Evolutionary conservation across 2,113 vertebrate species (phyloP).

Genomic region (Pundamilia nyererei): DNA sequence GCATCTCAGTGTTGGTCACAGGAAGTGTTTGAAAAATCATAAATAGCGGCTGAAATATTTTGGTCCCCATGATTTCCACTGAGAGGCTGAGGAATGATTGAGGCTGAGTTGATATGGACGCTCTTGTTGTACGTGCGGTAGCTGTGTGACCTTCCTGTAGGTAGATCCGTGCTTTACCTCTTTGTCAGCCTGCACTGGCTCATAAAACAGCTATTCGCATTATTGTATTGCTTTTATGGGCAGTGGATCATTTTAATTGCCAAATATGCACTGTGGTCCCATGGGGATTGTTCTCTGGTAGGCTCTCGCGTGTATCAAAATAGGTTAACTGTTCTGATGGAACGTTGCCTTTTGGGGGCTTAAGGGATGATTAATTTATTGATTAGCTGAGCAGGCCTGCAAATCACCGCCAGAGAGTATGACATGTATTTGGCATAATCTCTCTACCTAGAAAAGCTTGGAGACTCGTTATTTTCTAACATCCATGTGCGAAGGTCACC

Average conservation of each 20-base stretch:
- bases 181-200: background rate
- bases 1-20: background rate
- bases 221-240: background rate
- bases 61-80: background rate
- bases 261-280: background rate
- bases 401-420: background rate
- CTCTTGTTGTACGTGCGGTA: background rate
- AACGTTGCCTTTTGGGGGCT: background rate
- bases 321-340: background rate
- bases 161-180: background rate
- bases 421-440: background rate
- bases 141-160: slow-evolving; percentile 8
- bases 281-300: background rate
- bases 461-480: background rate
- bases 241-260: slow-evolving; percentile 33
- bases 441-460: background rate
- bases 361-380: slow-evolving; percentile 1
- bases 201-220: slow-evolving; percentile 33
- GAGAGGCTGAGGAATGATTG: background rate
- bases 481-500: background rate
- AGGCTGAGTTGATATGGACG: background rate
- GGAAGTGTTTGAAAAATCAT: background rate
- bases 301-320: background rate
- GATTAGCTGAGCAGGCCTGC: background rate
- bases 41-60: background rate